Evolutionary conservation across 2,113 vertebrate genomes (phyloP), one percentile per base, ranked within the genome.

Genomic region (Bos javanicus): DNA sequence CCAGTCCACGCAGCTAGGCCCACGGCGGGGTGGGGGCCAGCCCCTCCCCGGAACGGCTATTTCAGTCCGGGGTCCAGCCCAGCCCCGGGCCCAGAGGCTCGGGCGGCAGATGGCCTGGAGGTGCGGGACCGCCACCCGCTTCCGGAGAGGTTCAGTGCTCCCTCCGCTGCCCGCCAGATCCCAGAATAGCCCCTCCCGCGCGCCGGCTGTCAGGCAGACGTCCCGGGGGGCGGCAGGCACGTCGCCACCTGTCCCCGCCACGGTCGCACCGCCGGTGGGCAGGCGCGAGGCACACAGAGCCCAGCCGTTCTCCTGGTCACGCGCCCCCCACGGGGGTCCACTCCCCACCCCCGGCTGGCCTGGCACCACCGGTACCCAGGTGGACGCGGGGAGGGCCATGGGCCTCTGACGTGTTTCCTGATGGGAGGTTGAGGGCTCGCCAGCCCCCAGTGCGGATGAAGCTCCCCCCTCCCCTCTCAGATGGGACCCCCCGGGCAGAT

Each of bases 301-400:
- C 62, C 2, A 8, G 28, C 30, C 46, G 0, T 36, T 14, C 85
- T 67, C 33, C 56, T 3, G 5, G 2, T 1, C 52, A 30, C 4
- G 1, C 0, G 3, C n/a, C n/a, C 23, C 59, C 25, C 15, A 0
- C 36, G 7, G 12, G 43, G 64, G 39, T 11, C 43, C 25, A 10
- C 26, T 12, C 11, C 46, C 57, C 21, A 21, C 52, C 10, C 13
- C 39, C 48, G 19, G 14, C 85, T 28, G 1, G 7, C 28, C 57
- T 39, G 71, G 36, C 9, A 2, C 83, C 19, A 33, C 17, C 1
- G 2, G 57, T 8, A 14, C 16, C 26, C 78, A 2, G 30, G 39
- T 1, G 48, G 4, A 1, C 5, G 2, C 26, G 0, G 1, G 0
- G 48, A 12, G 14, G 25, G 13, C 21, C 14, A 0, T 0, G 36